phyloP scores from a whole-genome alignment of 1,140 invertebrate genomes.

The Archivesica marissinica region DNA sequence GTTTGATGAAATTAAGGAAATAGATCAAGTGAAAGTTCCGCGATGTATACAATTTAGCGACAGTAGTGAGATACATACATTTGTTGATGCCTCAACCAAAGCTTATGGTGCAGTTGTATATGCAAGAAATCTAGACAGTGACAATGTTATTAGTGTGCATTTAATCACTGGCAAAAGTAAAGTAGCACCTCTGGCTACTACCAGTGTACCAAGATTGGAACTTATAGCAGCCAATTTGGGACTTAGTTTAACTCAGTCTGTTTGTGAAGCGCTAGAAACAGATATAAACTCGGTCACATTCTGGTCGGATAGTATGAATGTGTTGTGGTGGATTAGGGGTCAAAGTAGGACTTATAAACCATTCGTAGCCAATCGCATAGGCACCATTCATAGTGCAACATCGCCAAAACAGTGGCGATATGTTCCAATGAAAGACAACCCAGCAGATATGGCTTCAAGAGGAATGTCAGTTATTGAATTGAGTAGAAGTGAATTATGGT shows the following conservation, averaged over 20 bases:
- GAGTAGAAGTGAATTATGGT: conserved; percentile 21
- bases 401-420: conserved; percentile 48
- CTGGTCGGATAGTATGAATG: conserved; percentile 61
- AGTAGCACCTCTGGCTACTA: conserved; percentile 5
- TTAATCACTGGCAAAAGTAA: background rate
- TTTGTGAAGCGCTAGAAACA: conserved; percentile 17
- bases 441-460: conserved; percentile 34
- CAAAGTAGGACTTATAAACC: conserved; percentile 2
- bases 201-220: conserved; percentile 11
- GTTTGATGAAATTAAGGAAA: conserved; percentile 46
- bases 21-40: background rate
- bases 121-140: background rate
- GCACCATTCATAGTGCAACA: conserved; percentile 1
- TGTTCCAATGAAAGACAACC: conserved; percentile 46
- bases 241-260: conserved; percentile 15
- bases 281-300: conserved; percentile 1
- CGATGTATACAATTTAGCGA: background rate
- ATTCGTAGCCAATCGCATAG: conserved; percentile 42
- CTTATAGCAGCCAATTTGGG: conserved; percentile 22
- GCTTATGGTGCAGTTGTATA: conserved; percentile 3
- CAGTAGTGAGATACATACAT: background rate
- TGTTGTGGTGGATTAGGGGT: conserved; percentile 53
- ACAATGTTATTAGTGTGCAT: background rate
- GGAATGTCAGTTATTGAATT: background rate
- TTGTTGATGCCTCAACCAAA: background rate